Evolutionary conservation across 2,797 vertebrate species (phyloP), one percentile per base, ranked within the genome.

Genomic region (Sebastes oblongus): DNA sequence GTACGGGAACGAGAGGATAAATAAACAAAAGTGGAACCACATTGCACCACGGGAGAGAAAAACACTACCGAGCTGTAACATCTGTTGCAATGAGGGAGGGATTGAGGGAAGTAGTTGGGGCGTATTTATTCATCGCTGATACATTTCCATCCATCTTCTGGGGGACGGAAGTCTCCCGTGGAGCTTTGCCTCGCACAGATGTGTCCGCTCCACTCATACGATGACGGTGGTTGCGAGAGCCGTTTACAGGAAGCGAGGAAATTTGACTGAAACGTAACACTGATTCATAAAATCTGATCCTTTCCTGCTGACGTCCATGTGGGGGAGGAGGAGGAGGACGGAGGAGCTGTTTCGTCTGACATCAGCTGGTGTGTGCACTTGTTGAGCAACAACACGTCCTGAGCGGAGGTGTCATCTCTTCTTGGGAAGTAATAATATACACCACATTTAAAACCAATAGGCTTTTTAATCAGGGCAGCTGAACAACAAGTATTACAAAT

Each of bases 1-100:
- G 80, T 75, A 78, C 55, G 22, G 66, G 84, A 90, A 92, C 69
- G 74, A 66, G 77, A 34, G 74, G 64, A 82, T 75, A 92, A 91
- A 92, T 92, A 93, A 95, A 93, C 90, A 93, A 86, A 90, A 91
- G 89, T 91, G 86, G 75, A 93, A 93, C 82, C 91, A 92, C 82
- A 90, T 89, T 91, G 80, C 75, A 83, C 73, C 80, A 78, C 75
- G 80, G 72, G 86, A 90, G 73, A 62, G 52, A 84, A 79, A 79
- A 88, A 81, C 76, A 84, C 66, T 2, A 30, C 9, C 2, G 39
- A 66, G 76, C 75, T 66, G 42, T 60, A 90, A 92, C 92, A 93
- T 94, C 90, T 94, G 93, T 72, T 89, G 77, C 72, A 75, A 58
- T 14, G 59, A 92, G 81, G 71, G 91, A 90, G 68, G 66, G 78